These are phyloP conservation scores for Tetheella fluctuosa DNA, from an alignment of 2,888 invertebrate species.

Conservation along the genomic window DNA sequence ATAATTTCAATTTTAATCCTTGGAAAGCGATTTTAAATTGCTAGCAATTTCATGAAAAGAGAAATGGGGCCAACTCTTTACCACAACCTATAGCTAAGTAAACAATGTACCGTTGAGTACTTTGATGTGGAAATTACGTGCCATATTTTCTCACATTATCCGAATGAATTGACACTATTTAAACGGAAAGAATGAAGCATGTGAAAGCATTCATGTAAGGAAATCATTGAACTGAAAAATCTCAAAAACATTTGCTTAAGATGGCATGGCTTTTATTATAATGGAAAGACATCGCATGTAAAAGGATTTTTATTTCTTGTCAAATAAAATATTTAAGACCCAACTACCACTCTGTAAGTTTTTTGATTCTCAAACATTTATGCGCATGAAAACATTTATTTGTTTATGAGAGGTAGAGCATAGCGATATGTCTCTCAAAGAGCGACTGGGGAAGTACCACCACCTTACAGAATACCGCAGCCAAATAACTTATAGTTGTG, in stretches of 20 bases:
- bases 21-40: no score
- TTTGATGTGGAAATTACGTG: neutral
- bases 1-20: no score
- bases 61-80: neutral
- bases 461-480: no score
- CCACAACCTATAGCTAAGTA: neutral
- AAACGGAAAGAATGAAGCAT: neutral
- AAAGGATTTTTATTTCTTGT: no score
- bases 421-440: no score
- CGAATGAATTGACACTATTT: neutral
- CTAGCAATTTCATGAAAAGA: neutral
- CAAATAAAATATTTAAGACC: no score
- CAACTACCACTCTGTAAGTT: no score
- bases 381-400: no score
- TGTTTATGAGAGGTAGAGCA: no score
- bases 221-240: constrained; percentile 1
- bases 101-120: neutral
- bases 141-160: neutral
- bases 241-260: neutral
- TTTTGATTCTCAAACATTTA: no score
- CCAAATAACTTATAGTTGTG: no score
- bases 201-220: neutral
- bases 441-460: no score
- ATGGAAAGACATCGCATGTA: neutral
- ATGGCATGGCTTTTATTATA: neutral